Percentiles rank a stretch among this genome's conserved stretches.
These are phyloP conservation scores for Pachyramphus minor DNA, from an alignment of 2,113 vertebrate genomes.

Conservation along the genomic window DNA sequence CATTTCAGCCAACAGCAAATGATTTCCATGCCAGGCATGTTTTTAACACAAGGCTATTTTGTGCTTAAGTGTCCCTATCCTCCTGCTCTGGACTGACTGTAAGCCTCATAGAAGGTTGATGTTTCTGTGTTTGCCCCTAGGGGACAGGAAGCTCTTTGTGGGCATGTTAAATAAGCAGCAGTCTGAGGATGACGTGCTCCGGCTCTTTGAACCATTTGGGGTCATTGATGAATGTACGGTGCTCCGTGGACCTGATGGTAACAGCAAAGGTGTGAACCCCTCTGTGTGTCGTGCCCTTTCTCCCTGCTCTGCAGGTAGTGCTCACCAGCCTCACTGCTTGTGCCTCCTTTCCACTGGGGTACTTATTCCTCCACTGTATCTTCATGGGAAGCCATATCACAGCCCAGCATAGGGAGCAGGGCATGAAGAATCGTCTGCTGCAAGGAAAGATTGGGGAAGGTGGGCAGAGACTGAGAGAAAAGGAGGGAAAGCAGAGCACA, in stretches of 20 bases:
- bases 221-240: slow-evolving; percentile 98
- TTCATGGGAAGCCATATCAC: background rate
- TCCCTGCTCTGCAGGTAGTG: background rate
- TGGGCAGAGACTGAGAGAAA: background rate
- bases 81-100: background rate
- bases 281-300: background rate
- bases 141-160: slow-evolving; percentile 93
- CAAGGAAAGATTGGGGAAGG: background rate
- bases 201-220: slow-evolving; percentile 96
- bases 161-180: slow-evolving; percentile 99
- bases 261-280: slow-evolving; percentile 91
- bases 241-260: slow-evolving; percentile 94
- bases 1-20: background rate
- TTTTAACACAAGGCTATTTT: background rate
- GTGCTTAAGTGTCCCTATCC: background rate
- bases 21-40: background rate
- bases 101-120: slow-evolving; percentile 64
- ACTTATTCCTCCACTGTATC: background rate
- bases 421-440: background rate
- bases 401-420: background rate
- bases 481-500: background rate
- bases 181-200: slow-evolving; percentile 96
- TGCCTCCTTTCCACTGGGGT: background rate
- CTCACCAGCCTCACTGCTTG: background rate
- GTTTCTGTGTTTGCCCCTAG: slow-evolving; percentile 73